Conservation (phyloP, 2,113 vertebrate genomes). For the Callospermophilus lateralis region DNA sequence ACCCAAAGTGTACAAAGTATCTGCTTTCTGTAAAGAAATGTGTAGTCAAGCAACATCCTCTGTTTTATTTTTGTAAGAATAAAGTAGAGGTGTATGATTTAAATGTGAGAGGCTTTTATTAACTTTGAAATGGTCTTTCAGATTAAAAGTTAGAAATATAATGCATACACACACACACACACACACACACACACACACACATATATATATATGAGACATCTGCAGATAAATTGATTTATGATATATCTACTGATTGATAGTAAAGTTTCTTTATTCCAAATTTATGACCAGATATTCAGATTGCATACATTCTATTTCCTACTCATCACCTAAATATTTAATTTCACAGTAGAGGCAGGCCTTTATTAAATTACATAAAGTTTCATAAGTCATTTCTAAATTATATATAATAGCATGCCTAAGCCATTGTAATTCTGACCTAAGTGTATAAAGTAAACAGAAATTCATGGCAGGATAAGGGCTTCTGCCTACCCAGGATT, state of each 20-base stretch:
- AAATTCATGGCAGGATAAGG: background rate
- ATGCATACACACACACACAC: no score
- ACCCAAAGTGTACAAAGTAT: background rate
- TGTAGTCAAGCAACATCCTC: background rate
- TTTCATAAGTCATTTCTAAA: background rate
- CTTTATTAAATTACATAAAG: background rate
- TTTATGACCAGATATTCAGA: background rate
- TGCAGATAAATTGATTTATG: background rate
- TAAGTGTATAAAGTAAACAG: background rate
- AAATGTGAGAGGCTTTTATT: background rate
- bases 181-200: no score
- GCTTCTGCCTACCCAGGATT: background rate
- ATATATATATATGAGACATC: no score
- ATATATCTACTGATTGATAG: background rate
- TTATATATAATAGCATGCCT: background rate
- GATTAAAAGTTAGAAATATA: background rate
- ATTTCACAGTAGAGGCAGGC: background rate
- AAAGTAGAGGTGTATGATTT: background rate
- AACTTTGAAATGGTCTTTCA: conserved; percentile 22
- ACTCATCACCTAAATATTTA: background rate
- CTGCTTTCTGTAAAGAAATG: background rate
- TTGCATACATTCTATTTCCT: background rate
- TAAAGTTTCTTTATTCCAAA: background rate
- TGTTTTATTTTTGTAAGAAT: background rate
- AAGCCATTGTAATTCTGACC: background rate